Base-by-base conservation (phyloP, 1,140 invertebrate genomes). In the Drosophila ficusphila region DNA sequence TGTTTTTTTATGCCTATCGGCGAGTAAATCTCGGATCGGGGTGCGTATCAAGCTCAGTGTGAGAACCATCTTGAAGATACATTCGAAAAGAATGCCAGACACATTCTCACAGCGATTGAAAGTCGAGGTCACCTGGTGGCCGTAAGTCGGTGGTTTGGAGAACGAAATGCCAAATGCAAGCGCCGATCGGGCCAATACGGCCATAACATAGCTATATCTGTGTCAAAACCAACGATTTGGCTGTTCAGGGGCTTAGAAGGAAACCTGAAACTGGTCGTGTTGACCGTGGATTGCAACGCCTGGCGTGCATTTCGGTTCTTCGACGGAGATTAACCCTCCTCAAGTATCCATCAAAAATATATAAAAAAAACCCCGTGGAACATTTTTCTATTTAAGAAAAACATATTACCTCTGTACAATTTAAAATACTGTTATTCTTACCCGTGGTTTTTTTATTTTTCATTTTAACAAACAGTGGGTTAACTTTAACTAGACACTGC, bases 121-220 rank as follows among this genome's bases (percentile, higher is more conserved):
- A 86, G 81, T 86, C 77, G 81, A 86, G 81, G 81, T 48, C 82
- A 77, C 38, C 81, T 62, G 36, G 76, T 86, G 62, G 76, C 81
- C 27, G 53, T 3, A 33, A 19, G 65, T 33, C 49, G 47, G 14
- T 34, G 42, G 70, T 62, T 71, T 65, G 60, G 57, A 70, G 57
- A 86, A 42, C 69, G 39, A 83, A 83, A 83, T 83, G 74, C 69
- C 78, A 82, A 83, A 85, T 83, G 77, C 82, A 81, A 51, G 70
- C 52, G 19, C 51, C 73, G 42, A 77, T 77, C 53, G 31, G 33
- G 41, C 62, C 72, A 81, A 81, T 81, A 79, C 67, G 76, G 61
- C 61, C 31, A 53, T 46, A 46, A 46, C 42, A 8, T 34, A 19
- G 54, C n/a, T 54, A 46, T 33, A 86, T 75, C 69, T 81, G 77